Percentiles rank a stretch among this genome's conserved stretches.
Conservation (phyloP, 2,888 invertebrate species). For the Cerastis rubricosa region DNA sequence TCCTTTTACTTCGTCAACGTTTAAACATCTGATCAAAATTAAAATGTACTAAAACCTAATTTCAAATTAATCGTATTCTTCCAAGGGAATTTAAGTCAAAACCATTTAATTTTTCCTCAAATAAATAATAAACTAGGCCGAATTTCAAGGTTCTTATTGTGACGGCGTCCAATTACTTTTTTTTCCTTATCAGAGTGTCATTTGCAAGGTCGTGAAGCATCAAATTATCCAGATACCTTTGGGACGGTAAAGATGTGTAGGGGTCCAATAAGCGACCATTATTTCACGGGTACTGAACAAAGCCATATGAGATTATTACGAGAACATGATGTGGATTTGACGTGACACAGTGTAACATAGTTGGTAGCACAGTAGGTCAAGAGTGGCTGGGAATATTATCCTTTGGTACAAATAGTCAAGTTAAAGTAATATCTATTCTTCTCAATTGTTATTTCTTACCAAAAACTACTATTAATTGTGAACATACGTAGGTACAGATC, state of each 20-base stretch:
- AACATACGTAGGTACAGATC: too few species aligned
- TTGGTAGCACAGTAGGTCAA: constrained; percentile 41
- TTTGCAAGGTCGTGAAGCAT: constrained; percentile 50
- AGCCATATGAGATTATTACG: constrained; percentile 57
- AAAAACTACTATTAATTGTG: neutral
- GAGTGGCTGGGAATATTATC: neutral
- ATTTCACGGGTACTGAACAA: constrained; percentile 63
- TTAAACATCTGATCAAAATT: neutral
- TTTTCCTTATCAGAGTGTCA: constrained; percentile 52
- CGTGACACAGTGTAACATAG: constrained; percentile 21
- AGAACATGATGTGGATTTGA: constrained; percentile 46
- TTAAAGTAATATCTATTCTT: neutral
- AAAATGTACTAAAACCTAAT: neutral
- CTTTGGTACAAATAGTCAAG: too few species aligned
- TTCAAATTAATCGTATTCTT: constrained; percentile 8
- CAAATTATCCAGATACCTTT: constrained; percentile 60
- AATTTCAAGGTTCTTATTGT: constrained; percentile 39
- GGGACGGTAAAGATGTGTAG: constrained; percentile 50
- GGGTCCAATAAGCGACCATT: constrained; percentile 55
- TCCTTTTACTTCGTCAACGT: neutral
- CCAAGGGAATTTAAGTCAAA: neutral
- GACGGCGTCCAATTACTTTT: constrained; percentile 56
- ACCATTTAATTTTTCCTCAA: constrained; percentile 8
- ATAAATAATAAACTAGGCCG: constrained; percentile 30
- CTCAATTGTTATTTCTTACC: neutral